Conservation (phyloP, 2,113 vertebrate species). For the Cricetomys ansorgei region DNA sequence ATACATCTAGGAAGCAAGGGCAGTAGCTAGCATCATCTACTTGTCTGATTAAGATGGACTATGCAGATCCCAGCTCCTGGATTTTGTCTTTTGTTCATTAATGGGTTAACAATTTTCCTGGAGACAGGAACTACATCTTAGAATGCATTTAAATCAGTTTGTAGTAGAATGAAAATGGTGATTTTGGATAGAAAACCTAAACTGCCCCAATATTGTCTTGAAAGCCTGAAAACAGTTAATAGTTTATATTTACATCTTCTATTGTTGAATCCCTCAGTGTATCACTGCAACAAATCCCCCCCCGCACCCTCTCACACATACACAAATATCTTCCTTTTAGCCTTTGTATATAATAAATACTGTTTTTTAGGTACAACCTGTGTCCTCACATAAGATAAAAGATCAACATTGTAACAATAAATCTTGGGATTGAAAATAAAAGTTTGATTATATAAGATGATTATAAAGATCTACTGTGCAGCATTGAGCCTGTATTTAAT, state of each 20-base stretch:
- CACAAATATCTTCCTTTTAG: background rate
- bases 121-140: background rate
- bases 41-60: background rate
- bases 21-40: background rate
- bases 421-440: background rate
- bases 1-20: background rate
- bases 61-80: rapidly evolving
- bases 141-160: background rate
- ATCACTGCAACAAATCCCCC: background rate
- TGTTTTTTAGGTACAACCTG: background rate
- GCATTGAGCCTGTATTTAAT: background rate
- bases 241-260: background rate
- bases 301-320: background rate
- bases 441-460: background rate
- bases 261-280: background rate
- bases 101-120: background rate
- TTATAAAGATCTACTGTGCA: background rate
- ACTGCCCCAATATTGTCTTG: background rate
- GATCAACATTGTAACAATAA: background rate
- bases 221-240: background rate
- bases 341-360: background rate
- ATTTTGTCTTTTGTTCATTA: background rate
- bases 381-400: background rate
- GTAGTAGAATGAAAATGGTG: background rate
- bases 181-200: background rate